Percentiles rank a stretch among this genome's conserved stretches.
Evolutionary conservation across 2,888 invertebrate species (phyloP).

Genomic region (Unio delphinus): DNA sequence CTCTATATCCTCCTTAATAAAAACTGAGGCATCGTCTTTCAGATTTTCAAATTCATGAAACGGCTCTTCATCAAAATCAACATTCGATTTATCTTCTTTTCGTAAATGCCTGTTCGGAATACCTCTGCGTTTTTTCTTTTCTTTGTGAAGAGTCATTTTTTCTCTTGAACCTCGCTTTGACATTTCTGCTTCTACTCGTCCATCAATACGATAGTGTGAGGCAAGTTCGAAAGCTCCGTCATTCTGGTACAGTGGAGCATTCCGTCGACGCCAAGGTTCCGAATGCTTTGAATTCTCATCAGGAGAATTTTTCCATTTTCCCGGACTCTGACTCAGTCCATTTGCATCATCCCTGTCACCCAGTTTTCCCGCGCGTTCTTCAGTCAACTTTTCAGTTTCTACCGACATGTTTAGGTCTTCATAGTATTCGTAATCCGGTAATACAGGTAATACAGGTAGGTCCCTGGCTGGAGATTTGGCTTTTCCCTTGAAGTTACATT

Average conservation of each 20-base stretch:
- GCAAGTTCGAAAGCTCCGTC: constrained; percentile 5
- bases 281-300: not conserved
- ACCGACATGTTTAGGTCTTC: too few species aligned
- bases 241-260: not conserved
- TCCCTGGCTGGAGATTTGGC: too few species aligned
- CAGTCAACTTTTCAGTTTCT: not conserved
- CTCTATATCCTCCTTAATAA: too few species aligned
- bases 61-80: not conserved
- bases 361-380: not conserved
- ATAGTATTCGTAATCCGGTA: too few species aligned
- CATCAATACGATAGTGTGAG: constrained; percentile 7
- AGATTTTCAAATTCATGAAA: not conserved
- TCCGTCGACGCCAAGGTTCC: not conserved
- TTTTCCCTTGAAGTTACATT: too few species aligned
- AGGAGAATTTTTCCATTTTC: not conserved
- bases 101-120: constrained; percentile 7
- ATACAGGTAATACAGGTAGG: too few species aligned
- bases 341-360: not conserved
- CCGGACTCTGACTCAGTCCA: not conserved
- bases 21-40: too few species aligned
- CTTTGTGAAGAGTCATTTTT: not conserved
- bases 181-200: constrained; percentile 1
- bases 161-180: not conserved
- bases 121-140: constrained; percentile 7
- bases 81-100: not conserved